A percentile compares a stretch with the other conserved stretches of the same genome.
Conservation (phyloP, 1,140 invertebrate genomes). For the Eumeta japonica region DNA sequence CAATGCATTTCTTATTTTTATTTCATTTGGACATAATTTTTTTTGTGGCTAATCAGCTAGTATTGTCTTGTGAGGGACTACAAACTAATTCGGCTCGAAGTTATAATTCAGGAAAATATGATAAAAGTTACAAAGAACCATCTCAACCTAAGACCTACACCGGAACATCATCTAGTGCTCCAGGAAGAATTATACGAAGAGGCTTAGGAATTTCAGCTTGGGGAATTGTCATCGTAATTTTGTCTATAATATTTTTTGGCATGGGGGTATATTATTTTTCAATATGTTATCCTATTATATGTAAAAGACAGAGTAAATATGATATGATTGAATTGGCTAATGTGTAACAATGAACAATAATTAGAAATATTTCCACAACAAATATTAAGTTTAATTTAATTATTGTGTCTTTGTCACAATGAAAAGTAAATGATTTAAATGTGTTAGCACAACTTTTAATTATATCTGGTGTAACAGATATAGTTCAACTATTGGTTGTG, state of each 20-base stretch:
- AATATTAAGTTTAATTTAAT: too few relatives aligned
- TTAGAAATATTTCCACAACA: too few relatives aligned
- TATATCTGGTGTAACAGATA: too few relatives aligned
- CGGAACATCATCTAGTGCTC: slow-evolving; percentile 13
- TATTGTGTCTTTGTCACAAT: too few relatives aligned
- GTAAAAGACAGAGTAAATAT: slow-evolving; percentile 61
- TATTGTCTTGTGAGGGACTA: slow-evolving; percentile 21
- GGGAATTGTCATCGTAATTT: slow-evolving; percentile 59
- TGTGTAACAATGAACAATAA: too few relatives aligned
- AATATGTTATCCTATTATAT: slow-evolving; percentile 62
- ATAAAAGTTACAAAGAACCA: slow-evolving; percentile 14
- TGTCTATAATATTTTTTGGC: slow-evolving; percentile 55
- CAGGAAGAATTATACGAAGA: slow-evolving; percentile 19
- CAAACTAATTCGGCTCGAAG: slow-evolving; percentile 13
- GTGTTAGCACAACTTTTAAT: too few relatives aligned
- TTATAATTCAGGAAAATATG: slow-evolving; percentile 19
- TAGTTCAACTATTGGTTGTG: too few relatives aligned
- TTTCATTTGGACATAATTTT: slow-evolving; percentile 10
- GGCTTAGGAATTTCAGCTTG: slow-evolving; percentile 61
- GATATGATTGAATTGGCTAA: slow-evolving; percentile 60
- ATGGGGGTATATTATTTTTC: slow-evolving; percentile 61
- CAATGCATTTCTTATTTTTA: slow-evolving; percentile 6
- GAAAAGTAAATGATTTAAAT: too few relatives aligned
- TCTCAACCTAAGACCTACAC: slow-evolving; percentile 16
- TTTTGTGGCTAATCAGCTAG: slow-evolving; percentile 27